Percentiles rank a stretch among this genome's conserved stretches.
These are phyloP conservation scores for Manis javanica DNA, from an alignment of 2,797 vertebrate genomes.

Conservation along the genomic window DNA sequence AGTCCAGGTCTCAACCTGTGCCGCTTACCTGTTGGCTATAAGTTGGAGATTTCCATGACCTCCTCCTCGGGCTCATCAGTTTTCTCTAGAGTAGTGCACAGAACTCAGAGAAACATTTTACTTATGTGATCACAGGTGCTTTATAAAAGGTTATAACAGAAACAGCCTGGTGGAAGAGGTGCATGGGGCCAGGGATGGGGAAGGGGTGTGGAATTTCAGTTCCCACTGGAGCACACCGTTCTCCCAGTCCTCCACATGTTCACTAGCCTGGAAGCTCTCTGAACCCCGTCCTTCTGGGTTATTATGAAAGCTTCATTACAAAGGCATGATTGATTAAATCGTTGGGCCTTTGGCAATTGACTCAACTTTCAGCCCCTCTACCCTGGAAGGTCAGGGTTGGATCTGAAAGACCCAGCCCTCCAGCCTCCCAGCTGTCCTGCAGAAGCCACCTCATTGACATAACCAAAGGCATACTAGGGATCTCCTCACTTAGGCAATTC, in stretches of 20 bases:
- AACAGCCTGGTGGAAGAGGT: background rate
- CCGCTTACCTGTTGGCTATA: fast-evolving
- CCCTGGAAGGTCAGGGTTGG: no score
- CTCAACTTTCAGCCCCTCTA: background rate
- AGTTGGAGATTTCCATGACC: background rate
- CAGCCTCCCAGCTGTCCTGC: no score
- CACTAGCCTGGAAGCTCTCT: background rate
- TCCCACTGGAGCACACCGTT: background rate
- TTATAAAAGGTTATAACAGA: background rate
- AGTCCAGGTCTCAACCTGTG: background rate
- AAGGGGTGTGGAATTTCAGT: background rate
- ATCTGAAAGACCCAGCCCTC: no score
- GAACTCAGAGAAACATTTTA: background rate
- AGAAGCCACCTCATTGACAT: no score
- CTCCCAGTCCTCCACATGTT: background rate
- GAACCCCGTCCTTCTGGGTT: background rate
- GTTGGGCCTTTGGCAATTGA: background rate
- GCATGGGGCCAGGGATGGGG: background rate
- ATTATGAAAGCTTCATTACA: background rate
- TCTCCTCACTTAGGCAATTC: no score
- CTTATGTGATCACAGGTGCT: background rate
- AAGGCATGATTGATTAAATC: background rate
- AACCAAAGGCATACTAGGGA: no score
- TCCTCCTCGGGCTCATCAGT: background rate
- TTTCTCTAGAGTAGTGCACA: background rate